Evolutionary conservation across 2,797 vertebrate species (phyloP).

Genomic region (Heteromormyrus szaboi): DNA sequence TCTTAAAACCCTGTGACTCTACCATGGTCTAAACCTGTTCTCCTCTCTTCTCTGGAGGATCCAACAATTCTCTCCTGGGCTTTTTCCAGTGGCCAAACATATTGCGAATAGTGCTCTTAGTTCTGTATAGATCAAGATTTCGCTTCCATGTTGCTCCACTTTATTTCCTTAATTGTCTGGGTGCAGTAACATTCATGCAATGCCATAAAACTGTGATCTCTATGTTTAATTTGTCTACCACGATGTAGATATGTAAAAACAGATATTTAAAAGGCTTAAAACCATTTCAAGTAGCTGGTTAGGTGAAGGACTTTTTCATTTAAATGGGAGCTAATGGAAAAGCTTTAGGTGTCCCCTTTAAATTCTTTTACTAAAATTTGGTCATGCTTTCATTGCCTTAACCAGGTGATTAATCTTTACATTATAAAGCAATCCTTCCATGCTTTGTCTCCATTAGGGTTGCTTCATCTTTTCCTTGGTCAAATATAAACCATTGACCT

Average conservation of each 20-base stretch:
- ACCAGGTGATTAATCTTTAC: neutral
- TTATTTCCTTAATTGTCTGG: neutral
- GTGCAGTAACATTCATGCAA: neutral
- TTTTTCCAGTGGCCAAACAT: neutral
- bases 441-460: slow-evolving; percentile 58
- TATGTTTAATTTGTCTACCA: neutral
- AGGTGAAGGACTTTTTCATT: neutral
- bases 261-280: neutral
- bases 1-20: neutral
- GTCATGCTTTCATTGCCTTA: neutral
- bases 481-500: slow-evolving; percentile 91
- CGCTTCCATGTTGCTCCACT: neutral
- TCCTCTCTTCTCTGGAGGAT: neutral
- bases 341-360: neutral
- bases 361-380: neutral
- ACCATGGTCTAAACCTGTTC: neutral
- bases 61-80: neutral
- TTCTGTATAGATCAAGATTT: neutral
- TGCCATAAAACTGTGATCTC: neutral
- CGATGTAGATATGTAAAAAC: neutral
- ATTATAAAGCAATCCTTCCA: neutral
- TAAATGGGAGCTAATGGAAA: neutral
- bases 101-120: too few species aligned
- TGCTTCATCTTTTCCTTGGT: slow-evolving; percentile 94
- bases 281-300: neutral